These are phyloP conservation scores for Pammene fasciana DNA, from an alignment of 2,888 invertebrate genomes.

Conservation along the genomic window DNA sequence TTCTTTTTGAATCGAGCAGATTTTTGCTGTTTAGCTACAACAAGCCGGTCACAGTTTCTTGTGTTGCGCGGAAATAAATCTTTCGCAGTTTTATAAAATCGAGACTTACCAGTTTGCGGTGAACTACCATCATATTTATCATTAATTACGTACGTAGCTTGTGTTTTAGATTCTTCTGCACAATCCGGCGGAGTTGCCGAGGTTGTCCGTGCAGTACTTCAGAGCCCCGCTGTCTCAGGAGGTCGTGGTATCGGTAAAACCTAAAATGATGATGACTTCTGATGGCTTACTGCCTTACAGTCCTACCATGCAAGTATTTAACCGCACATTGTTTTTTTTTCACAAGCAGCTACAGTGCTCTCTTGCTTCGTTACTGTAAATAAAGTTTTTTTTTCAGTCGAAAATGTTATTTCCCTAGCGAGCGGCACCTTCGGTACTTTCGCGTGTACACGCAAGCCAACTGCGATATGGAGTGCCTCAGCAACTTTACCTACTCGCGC, in stretches of 20 bases:
- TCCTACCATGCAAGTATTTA: slow-evolving; percentile 76
- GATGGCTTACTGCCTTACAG: slow-evolving; percentile 85
- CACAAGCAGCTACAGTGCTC: too few relatives aligned
- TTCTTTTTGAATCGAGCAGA: too few relatives aligned
- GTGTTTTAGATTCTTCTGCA: slow-evolving; percentile 84
- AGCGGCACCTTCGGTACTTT: slow-evolving; percentile 85
- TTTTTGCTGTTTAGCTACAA: too few relatives aligned
- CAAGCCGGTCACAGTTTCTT: too few relatives aligned
- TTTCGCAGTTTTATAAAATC: too few relatives aligned
- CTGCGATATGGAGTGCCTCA: slow-evolving; percentile 88
- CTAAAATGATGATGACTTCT: slow-evolving; percentile 90
- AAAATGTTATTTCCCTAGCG: slow-evolving; percentile 87
- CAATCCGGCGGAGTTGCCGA: slow-evolving; percentile 87
- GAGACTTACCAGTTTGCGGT: too few relatives aligned
- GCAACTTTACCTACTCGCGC: slow-evolving; percentile 84
- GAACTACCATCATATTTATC: slow-evolving; percentile 51
- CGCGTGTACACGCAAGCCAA: slow-evolving; percentile 88
- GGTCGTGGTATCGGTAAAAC: slow-evolving; percentile 87
- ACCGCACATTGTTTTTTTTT: too few relatives aligned
- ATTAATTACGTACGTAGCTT: not conserved
- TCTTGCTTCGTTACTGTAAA: not conserved
- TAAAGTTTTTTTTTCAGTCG: slow-evolving; percentile 69
- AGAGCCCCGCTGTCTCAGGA: slow-evolving; percentile 88
- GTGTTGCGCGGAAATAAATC: too few relatives aligned
- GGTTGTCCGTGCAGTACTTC: slow-evolving; percentile 87